Evolutionary conservation across 2,113 vertebrate genomes (phyloP).

Genomic region (Corydoras maculifer): DNA sequence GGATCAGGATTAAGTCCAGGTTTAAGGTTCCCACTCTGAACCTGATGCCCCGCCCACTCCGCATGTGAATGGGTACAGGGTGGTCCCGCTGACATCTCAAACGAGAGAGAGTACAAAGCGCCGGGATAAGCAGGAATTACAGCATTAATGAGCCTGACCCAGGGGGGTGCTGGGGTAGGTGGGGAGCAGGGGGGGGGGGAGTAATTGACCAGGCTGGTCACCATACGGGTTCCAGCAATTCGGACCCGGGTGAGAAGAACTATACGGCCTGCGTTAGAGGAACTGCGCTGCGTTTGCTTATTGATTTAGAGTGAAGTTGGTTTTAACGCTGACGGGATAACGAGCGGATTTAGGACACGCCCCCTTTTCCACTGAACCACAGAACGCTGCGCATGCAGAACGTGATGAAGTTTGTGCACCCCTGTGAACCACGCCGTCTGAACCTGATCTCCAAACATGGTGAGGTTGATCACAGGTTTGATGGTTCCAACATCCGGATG

Average conservation of each 20-base stretch:
- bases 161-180: constrained; percentile 47
- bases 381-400: too few species aligned
- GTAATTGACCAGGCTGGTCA: constrained; percentile 52
- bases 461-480: too few species aligned
- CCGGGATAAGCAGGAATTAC: constrained; percentile 49
- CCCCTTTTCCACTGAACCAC: too few species aligned
- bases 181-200: constrained; percentile 42
- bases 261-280: constrained; percentile 48
- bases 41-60: background rate
- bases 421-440: too few species aligned
- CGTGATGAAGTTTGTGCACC: too few species aligned
- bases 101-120: constrained; percentile 53
- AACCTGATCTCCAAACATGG: too few species aligned
- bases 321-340: too few species aligned
- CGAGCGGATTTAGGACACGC: too few species aligned
- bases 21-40: background rate
- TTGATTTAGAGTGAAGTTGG: too few species aligned
- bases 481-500: too few species aligned
- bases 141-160: constrained; percentile 31
- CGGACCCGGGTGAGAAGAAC: constrained; percentile 5
- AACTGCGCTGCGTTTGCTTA: background rate
- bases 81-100: too few species aligned
- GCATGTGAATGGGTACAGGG: constrained; percentile 26
- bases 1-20: background rate
- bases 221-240: constrained; percentile 60